Conservation (phyloP, 53 echinoderm and acorn worm genomes). For the Luidia sarsii region DNA sequence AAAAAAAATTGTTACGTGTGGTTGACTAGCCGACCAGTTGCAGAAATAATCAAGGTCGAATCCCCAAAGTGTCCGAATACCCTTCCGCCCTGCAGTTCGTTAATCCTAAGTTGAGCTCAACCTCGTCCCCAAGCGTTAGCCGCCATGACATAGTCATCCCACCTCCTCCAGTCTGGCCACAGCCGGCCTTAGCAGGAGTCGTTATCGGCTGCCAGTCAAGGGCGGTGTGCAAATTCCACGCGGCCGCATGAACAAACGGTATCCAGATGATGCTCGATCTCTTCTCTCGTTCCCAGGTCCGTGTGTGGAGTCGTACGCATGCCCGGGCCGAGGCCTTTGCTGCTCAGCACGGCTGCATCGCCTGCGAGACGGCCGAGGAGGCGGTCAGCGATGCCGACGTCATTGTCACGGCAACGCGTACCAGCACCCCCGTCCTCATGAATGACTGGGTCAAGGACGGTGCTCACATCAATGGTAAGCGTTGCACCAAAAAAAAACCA, state of each 20-base stretch:
- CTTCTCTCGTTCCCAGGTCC: constrained; percentile 44
- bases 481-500: background rate
- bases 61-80: too few relatives aligned
- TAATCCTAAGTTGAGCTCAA: too few relatives aligned
- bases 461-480: constrained; percentile 88
- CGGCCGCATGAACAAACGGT: too few relatives aligned
- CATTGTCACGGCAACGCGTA: constrained; percentile 70
- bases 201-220: too few relatives aligned
- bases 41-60: too few relatives aligned
- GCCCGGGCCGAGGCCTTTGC: constrained; percentile 70
- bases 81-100: too few relatives aligned
- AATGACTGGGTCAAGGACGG: constrained; percentile 81
- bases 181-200: too few relatives aligned
- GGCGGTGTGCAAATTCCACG: too few relatives aligned
- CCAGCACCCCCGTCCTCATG: constrained; percentile 74
- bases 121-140: too few relatives aligned
- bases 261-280: too few relatives aligned
- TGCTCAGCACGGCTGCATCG: constrained; percentile 63
- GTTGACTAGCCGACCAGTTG: too few relatives aligned
- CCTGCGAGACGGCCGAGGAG: constrained; percentile 76
- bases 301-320: constrained; percentile 78
- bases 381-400: constrained; percentile 91
- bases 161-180: background rate
- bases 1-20: too few relatives aligned
- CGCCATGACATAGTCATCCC: background rate